Conservation (phyloP, 2,888 invertebrate genomes). For the Pterobdella sp. region DNA sequence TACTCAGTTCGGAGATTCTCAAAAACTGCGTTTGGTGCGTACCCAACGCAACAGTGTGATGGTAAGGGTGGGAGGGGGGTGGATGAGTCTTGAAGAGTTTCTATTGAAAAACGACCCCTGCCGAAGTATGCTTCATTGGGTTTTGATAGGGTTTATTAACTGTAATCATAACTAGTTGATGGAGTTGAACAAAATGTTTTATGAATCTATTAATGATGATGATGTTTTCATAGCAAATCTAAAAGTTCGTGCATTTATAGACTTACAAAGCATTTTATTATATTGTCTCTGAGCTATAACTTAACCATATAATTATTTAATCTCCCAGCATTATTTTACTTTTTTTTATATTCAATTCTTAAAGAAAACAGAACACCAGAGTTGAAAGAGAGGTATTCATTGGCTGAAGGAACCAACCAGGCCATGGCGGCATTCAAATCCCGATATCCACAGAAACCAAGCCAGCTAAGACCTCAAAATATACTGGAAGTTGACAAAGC, state of each 20-base stretch:
- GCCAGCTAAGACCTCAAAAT: conserved; percentile 61
- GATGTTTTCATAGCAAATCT: neutral
- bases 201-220: neutral
- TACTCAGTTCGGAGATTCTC: conserved; percentile 92
- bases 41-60: conserved; percentile 97
- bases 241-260: neutral
- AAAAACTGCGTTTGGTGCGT: conserved; percentile 91
- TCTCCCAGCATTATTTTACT: neutral
- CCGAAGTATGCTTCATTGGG: conserved; percentile 85
- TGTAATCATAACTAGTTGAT: too few species aligned
- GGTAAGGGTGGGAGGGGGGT: conserved; percentile 99
- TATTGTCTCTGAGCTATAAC: neutral
- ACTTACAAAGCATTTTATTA: neutral
- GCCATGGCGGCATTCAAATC: conserved; percentile 97
- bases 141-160: too few species aligned
- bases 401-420: conserved; percentile 90
- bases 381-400: conserved; percentile 94
- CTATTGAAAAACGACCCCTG: conserved; percentile 98
- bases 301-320: neutral
- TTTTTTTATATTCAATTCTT: neutral
- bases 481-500: neutral
- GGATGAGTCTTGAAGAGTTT: conserved; percentile 99
- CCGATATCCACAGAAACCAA: conserved; percentile 54
- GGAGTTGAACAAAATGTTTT: too few species aligned
- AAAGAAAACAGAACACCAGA: conserved; percentile 54